phyloP scores from a whole-genome alignment of 2,113 vertebrate species.

The Pithys albifrons region DNA sequence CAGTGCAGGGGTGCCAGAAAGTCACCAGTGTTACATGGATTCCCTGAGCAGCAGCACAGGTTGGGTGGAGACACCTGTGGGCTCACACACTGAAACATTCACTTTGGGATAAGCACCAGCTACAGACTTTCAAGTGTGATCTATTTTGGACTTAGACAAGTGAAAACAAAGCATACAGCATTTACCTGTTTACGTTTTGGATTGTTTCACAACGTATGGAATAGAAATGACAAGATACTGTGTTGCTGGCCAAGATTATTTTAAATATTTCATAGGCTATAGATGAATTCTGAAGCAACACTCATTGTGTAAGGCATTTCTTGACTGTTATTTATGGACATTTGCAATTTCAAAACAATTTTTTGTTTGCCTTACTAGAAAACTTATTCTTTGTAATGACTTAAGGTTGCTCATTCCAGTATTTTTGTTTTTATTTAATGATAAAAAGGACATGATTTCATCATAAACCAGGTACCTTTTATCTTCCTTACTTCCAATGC shows the following conservation, averaged over 20 bases:
- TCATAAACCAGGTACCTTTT: not conserved
- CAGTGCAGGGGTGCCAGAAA: not conserved
- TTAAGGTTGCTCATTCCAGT: not conserved
- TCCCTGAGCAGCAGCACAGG: not conserved
- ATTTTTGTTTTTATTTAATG: not conserved
- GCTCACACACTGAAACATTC: not conserved
- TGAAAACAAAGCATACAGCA: not conserved
- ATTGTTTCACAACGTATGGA: not conserved
- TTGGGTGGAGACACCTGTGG: not conserved
- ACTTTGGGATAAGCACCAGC: not conserved
- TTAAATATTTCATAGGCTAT: not conserved
- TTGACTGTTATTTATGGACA: not conserved
- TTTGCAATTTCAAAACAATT: not conserved
- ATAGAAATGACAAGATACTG: not conserved
- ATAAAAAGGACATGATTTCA: not conserved
- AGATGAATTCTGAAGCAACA: not conserved
- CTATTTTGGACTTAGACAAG: not conserved
- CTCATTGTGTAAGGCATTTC: not conserved
- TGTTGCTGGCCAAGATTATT: not conserved
- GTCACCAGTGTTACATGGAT: fast-evolving
- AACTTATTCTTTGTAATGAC: not conserved
- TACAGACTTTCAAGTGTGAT: not conserved
- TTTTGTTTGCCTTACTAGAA: not conserved
- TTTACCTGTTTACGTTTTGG: slow-evolving; percentile 7
- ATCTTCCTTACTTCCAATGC: not conserved